phyloP scores from a whole-genome alignment of 2,888 invertebrate species.

The Epinotia demarniana region DNA sequence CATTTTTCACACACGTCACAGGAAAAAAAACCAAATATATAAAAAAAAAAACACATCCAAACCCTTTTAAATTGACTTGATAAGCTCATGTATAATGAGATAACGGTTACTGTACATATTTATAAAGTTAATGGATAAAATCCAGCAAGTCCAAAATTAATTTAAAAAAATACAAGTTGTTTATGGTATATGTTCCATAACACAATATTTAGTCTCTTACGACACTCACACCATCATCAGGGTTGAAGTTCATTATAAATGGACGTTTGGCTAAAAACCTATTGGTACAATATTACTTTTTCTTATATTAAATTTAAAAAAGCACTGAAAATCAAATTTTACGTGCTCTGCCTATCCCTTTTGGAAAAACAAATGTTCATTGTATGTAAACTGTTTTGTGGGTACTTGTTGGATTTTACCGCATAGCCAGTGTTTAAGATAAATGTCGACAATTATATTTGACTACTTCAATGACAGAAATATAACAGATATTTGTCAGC shows the following conservation, averaged over 20 bases:
- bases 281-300: too few relatives aligned
- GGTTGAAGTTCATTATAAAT: too few relatives aligned
- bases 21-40: neutral
- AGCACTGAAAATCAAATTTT: too few relatives aligned
- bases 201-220: too few relatives aligned
- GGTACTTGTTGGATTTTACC: slow-evolving; percentile 1
- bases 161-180: too few relatives aligned
- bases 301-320: too few relatives aligned
- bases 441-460: neutral
- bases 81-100: slow-evolving; percentile 22
- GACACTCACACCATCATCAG: too few relatives aligned
- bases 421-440: neutral
- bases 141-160: neutral
- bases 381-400: neutral
- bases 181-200: too few relatives aligned
- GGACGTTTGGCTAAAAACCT: too few relatives aligned
- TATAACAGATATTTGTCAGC: too few relatives aligned
- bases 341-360: too few relatives aligned
- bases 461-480: neutral
- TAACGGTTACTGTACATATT: slow-evolving; percentile 1
- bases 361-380: too few relatives aligned
- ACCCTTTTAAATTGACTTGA: slow-evolving; percentile 10
- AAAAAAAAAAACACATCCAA: neutral
- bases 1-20: neutral
- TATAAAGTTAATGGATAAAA: neutral